Percentiles rank a stretch among this genome's conserved stretches.
phyloP scores from a whole-genome alignment of 2,797 vertebrate genomes.

The Sebastes ruberrimus region DNA sequence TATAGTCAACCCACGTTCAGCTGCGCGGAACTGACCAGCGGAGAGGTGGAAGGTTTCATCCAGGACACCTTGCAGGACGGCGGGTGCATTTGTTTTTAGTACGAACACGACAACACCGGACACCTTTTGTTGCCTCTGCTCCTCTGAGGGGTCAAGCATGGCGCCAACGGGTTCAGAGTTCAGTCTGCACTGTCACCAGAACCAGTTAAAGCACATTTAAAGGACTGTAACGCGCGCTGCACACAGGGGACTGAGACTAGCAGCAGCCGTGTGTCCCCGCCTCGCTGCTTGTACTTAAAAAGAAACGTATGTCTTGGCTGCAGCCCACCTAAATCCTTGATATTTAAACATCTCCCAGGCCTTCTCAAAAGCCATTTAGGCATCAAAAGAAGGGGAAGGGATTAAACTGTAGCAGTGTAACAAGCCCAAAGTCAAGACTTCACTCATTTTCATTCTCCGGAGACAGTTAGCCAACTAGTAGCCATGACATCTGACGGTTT shows the following conservation, averaged over 20 bases:
- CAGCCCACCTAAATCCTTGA: constrained; percentile 44
- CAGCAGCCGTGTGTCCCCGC: constrained; percentile 32
- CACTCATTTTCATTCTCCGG: constrained; percentile 50
- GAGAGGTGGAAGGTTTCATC: constrained; percentile 16
- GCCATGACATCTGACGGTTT: constrained; percentile 55
- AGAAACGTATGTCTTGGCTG: constrained; percentile 61
- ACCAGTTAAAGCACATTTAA: constrained; percentile 11
- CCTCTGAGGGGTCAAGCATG: background rate
- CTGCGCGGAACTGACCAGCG: background rate
- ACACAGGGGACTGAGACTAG: constrained; percentile 18
- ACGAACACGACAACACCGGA: background rate
- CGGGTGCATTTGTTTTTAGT: background rate
- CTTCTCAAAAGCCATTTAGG: constrained; percentile 63
- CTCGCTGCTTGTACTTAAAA: constrained; percentile 43
- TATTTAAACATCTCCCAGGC: constrained; percentile 69
- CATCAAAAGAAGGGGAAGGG: constrained; percentile 62
- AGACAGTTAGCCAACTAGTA: constrained; percentile 60
- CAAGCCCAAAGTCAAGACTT: constrained; percentile 57
- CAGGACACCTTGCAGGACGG: background rate
- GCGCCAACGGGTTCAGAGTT: constrained; percentile 7
- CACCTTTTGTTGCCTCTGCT: background rate
- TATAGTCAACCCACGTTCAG: background rate
- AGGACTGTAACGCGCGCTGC: background rate
- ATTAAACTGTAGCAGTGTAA: constrained; percentile 58
- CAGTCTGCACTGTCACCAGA: background rate